A percentile compares a stretch with the other conserved stretches of the same genome.
Conservation (phyloP, 2,888 invertebrate genomes). For the Molanna angustata region DNA sequence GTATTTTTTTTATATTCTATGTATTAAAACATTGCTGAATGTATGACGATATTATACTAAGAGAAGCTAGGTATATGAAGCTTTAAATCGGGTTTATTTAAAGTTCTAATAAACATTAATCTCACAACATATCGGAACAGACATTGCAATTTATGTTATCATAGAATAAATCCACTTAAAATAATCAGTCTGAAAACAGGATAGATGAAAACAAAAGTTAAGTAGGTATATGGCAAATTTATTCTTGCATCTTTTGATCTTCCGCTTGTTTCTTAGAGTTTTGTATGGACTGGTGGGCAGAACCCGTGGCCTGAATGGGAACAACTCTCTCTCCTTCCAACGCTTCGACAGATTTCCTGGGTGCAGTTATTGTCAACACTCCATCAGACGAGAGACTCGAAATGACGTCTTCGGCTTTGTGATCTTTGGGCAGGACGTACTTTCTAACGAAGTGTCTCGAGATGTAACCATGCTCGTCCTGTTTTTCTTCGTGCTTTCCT, state of each 20-base stretch:
- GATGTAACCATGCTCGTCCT: constrained; percentile 71
- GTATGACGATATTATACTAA: too few species aligned
- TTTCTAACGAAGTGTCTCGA: constrained; percentile 72
- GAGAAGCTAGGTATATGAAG: too few species aligned
- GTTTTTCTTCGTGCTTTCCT: constrained; percentile 75
- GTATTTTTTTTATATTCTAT: too few species aligned
- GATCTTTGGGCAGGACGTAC: constrained; percentile 71
- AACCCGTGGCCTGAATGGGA: constrained; percentile 62
- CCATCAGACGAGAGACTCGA: constrained; percentile 76
- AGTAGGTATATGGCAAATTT: background rate
- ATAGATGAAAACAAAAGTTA: background rate
- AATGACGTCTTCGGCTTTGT: constrained; percentile 65
- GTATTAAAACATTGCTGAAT: too few species aligned
- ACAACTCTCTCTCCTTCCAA: constrained; percentile 53
- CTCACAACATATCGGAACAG: too few species aligned
- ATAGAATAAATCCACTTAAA: too few species aligned
- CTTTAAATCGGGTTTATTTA: too few species aligned
- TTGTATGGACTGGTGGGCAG: constrained; percentile 42
- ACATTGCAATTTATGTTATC: too few species aligned
- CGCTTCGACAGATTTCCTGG: constrained; percentile 43
- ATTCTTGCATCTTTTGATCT: constrained; percentile 6
- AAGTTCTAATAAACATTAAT: too few species aligned
- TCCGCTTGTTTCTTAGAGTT: background rate
- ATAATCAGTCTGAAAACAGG: constrained; percentile 5
- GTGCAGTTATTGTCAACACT: constrained; percentile 65